A percentile compares a stretch with the other conserved stretches of the same genome.
These are phyloP conservation scores for Lithophane socia DNA, from an alignment of 2,888 invertebrate genomes.

Conservation along the genomic window DNA sequence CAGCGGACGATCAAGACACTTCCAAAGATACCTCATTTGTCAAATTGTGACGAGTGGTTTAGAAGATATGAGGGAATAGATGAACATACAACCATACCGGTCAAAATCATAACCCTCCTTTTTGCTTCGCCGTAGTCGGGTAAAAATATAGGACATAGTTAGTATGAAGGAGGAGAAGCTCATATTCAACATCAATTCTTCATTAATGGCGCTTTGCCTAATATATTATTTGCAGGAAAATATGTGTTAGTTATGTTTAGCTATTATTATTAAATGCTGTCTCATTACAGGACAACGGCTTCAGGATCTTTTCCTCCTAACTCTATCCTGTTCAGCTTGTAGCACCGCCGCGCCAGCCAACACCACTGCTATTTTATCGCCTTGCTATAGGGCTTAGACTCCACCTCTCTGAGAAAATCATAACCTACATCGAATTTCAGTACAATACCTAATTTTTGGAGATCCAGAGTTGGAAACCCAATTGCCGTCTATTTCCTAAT, in stretches of 20 bases:
- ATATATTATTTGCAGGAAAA: slow-evolving; percentile 8
- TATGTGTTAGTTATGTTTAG: slow-evolving; percentile 6
- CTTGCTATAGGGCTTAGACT: not conserved
- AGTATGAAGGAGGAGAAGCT: not conserved
- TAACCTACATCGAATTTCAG: not conserved
- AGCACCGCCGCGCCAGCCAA: not conserved
- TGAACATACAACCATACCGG: too few species aligned
- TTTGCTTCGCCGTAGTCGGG: too few species aligned
- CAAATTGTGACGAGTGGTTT: too few species aligned
- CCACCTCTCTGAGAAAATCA: not conserved
- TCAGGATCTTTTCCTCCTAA: slow-evolving; percentile 9
- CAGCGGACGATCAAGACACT: too few species aligned
- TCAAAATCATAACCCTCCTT: too few species aligned
- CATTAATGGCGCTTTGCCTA: not conserved
- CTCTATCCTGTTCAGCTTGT: not conserved
- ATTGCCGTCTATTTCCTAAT: not conserved
- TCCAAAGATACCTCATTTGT: too few species aligned
- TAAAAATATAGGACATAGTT: too few species aligned
- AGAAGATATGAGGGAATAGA: too few species aligned
- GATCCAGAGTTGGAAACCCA: not conserved
- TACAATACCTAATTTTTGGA: not conserved
- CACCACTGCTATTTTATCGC: not conserved
- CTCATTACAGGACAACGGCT: slow-evolving; percentile 8
- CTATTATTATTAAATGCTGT: slow-evolving; percentile 27
- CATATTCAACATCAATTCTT: not conserved